These are phyloP conservation scores for Bradypus variegatus DNA, from an alignment of 2,797 vertebrate genomes.

Conservation along the genomic window DNA sequence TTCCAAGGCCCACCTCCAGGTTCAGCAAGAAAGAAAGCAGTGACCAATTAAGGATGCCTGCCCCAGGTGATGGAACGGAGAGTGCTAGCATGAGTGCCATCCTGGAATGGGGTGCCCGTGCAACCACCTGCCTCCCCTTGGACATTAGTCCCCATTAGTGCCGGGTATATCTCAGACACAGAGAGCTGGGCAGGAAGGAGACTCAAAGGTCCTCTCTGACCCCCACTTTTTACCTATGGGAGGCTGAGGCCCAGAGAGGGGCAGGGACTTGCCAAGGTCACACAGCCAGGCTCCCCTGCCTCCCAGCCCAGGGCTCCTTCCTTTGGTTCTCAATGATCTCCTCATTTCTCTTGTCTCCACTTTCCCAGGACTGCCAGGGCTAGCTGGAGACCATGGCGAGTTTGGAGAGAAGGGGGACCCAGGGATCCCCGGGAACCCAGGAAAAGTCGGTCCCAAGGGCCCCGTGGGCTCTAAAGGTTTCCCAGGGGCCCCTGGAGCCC, in stretches of 20 bases:
- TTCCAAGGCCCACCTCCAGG: background rate
- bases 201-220: background rate
- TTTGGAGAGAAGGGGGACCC: conserved; percentile 74
- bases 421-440: conserved; percentile 71
- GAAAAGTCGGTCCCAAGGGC: conserved; percentile 77
- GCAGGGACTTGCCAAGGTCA: background rate
- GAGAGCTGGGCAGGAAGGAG: background rate
- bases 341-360: background rate
- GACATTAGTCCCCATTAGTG: background rate
- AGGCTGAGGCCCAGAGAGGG: background rate
- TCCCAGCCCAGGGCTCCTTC: background rate
- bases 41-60: background rate
- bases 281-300: background rate
- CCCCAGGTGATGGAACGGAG: background rate
- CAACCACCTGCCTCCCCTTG: accelerated
- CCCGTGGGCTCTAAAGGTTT: conserved; percentile 59
- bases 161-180: background rate
- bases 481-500: conserved; percentile 36
- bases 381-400: conserved; percentile 45
- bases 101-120: background rate
- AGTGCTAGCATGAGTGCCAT: background rate
- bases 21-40: background rate
- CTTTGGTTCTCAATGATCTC: background rate
- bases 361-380: conserved; percentile 70
- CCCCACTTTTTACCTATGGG: no score